phyloP scores from a whole-genome alignment of 2,888 invertebrate species.

The Stramonita haemastoma region DNA sequence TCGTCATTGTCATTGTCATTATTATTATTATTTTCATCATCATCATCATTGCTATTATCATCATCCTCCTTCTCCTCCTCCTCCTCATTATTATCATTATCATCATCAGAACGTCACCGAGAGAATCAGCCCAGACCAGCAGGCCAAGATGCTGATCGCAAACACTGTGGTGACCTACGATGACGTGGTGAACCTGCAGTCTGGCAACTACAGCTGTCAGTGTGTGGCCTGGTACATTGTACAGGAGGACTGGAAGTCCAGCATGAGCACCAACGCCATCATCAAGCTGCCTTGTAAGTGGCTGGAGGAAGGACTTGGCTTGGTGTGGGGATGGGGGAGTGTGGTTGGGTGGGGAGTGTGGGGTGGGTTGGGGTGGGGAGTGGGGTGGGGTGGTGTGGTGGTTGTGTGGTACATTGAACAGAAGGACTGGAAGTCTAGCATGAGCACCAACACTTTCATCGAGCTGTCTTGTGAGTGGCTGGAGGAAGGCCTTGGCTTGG shows the following conservation, averaged over 20 bases:
- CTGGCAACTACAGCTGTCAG: slow-evolving; percentile 41
- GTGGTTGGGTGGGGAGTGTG: not conserved
- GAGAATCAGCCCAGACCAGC: not conserved
- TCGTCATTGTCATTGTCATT: too few relatives aligned
- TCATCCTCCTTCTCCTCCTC: too few relatives aligned
- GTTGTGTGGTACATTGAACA: not conserved
- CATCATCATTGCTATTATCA: too few relatives aligned
- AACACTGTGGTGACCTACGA: slow-evolving; percentile 31
- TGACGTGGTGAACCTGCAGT: slow-evolving; percentile 26
- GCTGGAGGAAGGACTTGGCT: too few relatives aligned
- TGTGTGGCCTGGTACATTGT: slow-evolving; percentile 47
- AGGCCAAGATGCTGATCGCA: slow-evolving; percentile 31
- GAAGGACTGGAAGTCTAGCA: slow-evolving; percentile 19
- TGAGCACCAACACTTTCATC: not conserved
- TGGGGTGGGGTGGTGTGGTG: not conserved
- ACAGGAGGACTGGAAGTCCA: not conserved
- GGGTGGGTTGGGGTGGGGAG: not conserved
- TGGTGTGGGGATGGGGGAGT: too few relatives aligned
- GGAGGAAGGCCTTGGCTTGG: not conserved
- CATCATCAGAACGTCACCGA: not conserved
- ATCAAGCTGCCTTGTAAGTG: slow-evolving; percentile 1
- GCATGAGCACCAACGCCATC: not conserved
- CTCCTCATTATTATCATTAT: too few relatives aligned
- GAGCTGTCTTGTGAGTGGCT: not conserved
- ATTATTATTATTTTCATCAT: too few relatives aligned